Evolutionary conservation across 2,888 invertebrate genomes (phyloP), one percentile per base, ranked within the genome.

Genomic region (Acrobasis repandana): DNA sequence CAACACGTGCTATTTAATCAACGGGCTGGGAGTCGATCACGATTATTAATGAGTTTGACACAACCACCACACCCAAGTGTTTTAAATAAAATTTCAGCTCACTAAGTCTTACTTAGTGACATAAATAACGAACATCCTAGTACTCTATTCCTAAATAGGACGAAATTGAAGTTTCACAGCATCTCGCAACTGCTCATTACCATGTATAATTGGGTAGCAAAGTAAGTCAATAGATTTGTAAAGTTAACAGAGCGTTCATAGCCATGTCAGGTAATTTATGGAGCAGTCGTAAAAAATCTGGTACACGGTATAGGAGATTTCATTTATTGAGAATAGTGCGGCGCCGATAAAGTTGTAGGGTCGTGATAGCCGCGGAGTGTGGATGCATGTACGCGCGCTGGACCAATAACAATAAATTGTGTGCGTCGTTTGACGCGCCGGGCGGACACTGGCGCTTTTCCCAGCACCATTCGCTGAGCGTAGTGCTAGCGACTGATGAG

Each of bases 401-500:
- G 73, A 69, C 87, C 91, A 90, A 92, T 93, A 93, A 92, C 92
- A 89, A 92, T 93, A 93, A 93, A 93, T 93, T 87, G 85, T 74
- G 79, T 81, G 70, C 75, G 84, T 83, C 88, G 88, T 88, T 88
- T 89, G 90, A 89, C 85, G 86, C 85, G 84, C 89, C 88, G 85
- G 77, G 77, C 65, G 67, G 73, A 76, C 75, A 68, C 63, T 60
- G 51, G 71, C 68, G 66, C 64, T 54, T 18, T 57, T 65, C 60
- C 61, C 33, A 63, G 65, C 56, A 18, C 50, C 20, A 33, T 33
- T 47, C n/a, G 43, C 18, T 56, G 14, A 52, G 34, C 28, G 28
- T 8, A 28, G 28, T 28, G 4, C 28, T 43, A 43, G 51, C 33
- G n/a, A 36, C 49, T 49, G 48, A 47, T 28, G 46, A 57, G 56